Conservation (phyloP, 2,797 vertebrate genomes). For the Nothura maculosa region DNA sequence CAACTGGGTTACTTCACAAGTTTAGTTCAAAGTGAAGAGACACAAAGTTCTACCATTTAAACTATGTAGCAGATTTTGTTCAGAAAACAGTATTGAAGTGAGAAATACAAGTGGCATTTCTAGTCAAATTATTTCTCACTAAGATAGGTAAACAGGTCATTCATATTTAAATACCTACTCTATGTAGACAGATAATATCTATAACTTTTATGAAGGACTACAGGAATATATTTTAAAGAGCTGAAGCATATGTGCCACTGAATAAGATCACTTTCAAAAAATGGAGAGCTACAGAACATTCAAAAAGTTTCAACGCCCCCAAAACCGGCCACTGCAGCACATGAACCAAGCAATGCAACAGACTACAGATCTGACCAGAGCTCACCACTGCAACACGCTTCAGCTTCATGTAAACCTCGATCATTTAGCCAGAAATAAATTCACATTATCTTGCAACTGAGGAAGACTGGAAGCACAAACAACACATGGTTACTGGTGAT, state of each 20-base stretch:
- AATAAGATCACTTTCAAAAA: not conserved
- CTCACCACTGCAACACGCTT: not conserved
- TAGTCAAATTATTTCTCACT: not conserved
- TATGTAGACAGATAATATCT: not conserved
- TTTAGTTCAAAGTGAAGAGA: not conserved
- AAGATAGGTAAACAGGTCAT: not conserved
- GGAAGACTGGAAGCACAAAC: not conserved
- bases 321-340: not conserved
- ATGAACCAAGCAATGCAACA: not conserved
- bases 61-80: not conserved
- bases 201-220: not conserved
- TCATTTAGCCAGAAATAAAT: not conserved
- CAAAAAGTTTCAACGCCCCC: not conserved
- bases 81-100: not conserved
- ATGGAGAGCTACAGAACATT: not conserved
- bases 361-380: not conserved
- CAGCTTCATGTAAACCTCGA: not conserved
- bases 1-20: not conserved
- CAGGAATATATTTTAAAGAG: not conserved
- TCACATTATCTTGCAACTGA: not conserved
- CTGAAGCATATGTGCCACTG: not conserved
- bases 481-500: not conserved
- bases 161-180: not conserved
- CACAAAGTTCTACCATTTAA: not conserved
- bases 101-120: not conserved